These are phyloP conservation scores for Lordiphosa mommai DNA, from an alignment of 1,140 invertebrate species.

Conservation along the genomic window DNA sequence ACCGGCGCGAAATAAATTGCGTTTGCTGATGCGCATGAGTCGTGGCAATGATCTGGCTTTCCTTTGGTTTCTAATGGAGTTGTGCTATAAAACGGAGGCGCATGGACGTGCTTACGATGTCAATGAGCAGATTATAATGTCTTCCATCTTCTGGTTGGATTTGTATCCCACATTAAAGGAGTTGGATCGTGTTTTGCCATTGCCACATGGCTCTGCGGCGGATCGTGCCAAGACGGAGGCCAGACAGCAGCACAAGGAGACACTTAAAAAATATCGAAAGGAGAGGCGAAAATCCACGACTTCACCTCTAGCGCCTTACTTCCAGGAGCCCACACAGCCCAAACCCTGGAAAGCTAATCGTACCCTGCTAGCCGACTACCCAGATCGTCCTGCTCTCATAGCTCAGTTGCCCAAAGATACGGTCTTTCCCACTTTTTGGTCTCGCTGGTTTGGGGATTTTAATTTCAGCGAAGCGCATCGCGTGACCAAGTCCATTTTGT, in stretches of 20 bases:
- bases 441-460: conserved; percentile 43
- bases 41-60: conserved; percentile 60
- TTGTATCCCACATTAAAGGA: conserved; percentile 45
- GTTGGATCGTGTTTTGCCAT: conserved; percentile 54
- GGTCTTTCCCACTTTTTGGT: background rate
- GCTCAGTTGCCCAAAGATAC: background rate
- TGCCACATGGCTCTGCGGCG: conserved; percentile 20
- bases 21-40: conserved; percentile 23
- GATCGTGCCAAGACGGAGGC: background rate
- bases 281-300: background rate
- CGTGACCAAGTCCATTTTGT: conserved; percentile 18
- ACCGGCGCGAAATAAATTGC: conserved; percentile 1
- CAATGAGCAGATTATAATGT: conserved; percentile 63
- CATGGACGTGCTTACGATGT: conserved; percentile 19
- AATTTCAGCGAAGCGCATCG: background rate
- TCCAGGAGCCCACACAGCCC: background rate
- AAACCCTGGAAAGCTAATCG: background rate
- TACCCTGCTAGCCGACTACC: background rate
- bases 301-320: conserved; percentile 25
- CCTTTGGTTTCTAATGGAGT: conserved; percentile 66
- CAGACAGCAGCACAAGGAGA: background rate
- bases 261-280: background rate
- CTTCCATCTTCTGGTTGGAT: conserved; percentile 59
- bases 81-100: conserved; percentile 39
- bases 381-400: conserved; percentile 4